Conservation (phyloP, 1,140 invertebrate species). For the Lerema accius region DNA sequence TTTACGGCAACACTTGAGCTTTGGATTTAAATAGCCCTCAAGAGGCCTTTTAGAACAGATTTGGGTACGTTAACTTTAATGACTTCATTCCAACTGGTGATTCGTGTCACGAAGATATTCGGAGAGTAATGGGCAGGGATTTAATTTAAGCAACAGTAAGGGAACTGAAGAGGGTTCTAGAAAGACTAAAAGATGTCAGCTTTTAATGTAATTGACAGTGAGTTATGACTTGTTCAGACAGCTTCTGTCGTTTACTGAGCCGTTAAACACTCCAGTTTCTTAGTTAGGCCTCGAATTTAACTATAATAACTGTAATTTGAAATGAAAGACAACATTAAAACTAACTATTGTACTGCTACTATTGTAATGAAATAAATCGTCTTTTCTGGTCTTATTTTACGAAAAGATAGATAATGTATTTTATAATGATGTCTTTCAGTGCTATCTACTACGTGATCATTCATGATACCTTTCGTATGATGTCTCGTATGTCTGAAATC, state of each 20-base stretch:
- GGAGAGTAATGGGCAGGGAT: slow-evolving; percentile 6
- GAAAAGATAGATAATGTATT: too few species aligned
- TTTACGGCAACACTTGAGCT: slow-evolving; percentile 12
- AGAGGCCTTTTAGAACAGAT: slow-evolving; percentile 9
- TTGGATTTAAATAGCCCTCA: slow-evolving; percentile 5
- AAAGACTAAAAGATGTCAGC: not conserved
- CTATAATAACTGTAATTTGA: not conserved
- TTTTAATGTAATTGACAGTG: not conserved
- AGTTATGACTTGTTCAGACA: not conserved
- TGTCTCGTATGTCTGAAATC: too few species aligned
- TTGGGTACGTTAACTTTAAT: slow-evolving; percentile 28
- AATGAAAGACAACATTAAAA: not conserved
- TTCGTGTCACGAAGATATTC: slow-evolving; percentile 12
- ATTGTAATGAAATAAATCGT: too few species aligned
- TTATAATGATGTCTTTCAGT: too few species aligned
- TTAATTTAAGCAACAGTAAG: slow-evolving; percentile 10
- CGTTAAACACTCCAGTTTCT: not conserved
- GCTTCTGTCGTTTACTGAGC: not conserved
- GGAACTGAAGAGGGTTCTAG: not conserved
- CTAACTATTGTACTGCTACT: not conserved
- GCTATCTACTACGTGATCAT: too few species aligned
- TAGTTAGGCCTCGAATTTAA: not conserved
- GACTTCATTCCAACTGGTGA: slow-evolving; percentile 17
- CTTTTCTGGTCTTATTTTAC: too few species aligned
- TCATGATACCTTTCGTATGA: too few species aligned